Evolutionary conservation across 2,888 invertebrate genomes (phyloP), one percentile per base, ranked within the genome.

Genomic region (Troglohyphantes excavatus): DNA sequence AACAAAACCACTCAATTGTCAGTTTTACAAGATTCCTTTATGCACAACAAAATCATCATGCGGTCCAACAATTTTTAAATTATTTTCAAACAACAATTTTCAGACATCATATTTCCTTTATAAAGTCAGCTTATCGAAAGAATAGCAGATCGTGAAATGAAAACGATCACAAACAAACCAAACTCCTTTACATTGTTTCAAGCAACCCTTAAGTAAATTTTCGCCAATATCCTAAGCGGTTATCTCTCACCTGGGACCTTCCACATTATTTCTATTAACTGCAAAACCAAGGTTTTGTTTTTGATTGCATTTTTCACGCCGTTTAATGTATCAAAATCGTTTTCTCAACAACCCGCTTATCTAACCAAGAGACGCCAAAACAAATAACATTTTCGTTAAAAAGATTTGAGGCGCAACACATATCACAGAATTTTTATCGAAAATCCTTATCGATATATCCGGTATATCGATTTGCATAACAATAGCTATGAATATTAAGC

Each of bases 381-480:
- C n/a, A 73, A 73, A 23, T 23, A 53, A 33, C 13, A 73, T 26
- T 19, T n/a, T n/a, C 59, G 59, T 21, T 17, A n/a, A 6, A 59
- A 6, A 17, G 21, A 17, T 59, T 59, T 59, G 6, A 21, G 59
- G 21, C 7, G 9, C n/a, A n/a, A n/a, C 6, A 19, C 21, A 6
- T 17, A 11, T 13, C 13, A 46, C 21, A 23, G 21, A 23, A 11
- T 23, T 43, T 19, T 17, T 27, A 27, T 19, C 26, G 2, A 26
- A 75, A 33, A 9, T 61, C 19, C 75, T 75, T 75, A 75, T 75
- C 75, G 23, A 33, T 33, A 6, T 27, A 2, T 27, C 29, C 61
- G 33, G n/a, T 21, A 53, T 19, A 75, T 75, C 75, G 75, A 75
- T 75, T 75, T 61, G 19, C 75, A 75, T 75, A 26, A 75, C 75